Conservation (phyloP, 2,888 invertebrate species). For the Acheta domesticus region DNA sequence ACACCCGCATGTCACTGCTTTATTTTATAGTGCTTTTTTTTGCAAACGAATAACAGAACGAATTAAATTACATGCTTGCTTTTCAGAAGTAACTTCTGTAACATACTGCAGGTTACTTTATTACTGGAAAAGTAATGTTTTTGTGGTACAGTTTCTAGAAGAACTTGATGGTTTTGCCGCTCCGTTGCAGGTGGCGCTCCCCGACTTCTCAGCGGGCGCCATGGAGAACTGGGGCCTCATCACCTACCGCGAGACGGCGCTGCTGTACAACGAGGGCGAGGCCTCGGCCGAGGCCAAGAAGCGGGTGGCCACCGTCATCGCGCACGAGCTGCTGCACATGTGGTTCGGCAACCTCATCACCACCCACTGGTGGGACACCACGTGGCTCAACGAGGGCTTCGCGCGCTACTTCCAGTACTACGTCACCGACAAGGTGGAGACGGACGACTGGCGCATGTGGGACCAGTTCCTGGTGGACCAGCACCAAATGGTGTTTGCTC, state of each 20-base stretch:
- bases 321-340: slow-evolving; percentile 51
- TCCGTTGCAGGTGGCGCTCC: slow-evolving; percentile 29
- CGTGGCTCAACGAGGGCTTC: slow-evolving; percentile 46
- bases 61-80: no score
- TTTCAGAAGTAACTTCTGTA: no score
- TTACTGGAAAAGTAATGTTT: no score
- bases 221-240: slow-evolving; percentile 76
- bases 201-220: slow-evolving; percentile 46
- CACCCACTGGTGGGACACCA: slow-evolving; percentile 38
- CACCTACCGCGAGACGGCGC: slow-evolving; percentile 51
- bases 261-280: not conserved
- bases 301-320: slow-evolving; percentile 43
- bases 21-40: no score
- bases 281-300: not conserved
- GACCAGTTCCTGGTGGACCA: slow-evolving; percentile 31
- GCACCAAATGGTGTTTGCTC: slow-evolving; percentile 28
- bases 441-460: slow-evolving; percentile 27
- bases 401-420: slow-evolving; percentile 49
- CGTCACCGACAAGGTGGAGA: slow-evolving; percentile 39
- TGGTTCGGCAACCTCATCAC: slow-evolving; percentile 43
- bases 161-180: no score
- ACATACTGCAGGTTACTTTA: no score
- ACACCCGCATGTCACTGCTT: no score
- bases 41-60: no score
- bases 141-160: no score